phyloP scores from a whole-genome alignment of 2,888 invertebrate genomes.

The Drosophila lacicola region DNA sequence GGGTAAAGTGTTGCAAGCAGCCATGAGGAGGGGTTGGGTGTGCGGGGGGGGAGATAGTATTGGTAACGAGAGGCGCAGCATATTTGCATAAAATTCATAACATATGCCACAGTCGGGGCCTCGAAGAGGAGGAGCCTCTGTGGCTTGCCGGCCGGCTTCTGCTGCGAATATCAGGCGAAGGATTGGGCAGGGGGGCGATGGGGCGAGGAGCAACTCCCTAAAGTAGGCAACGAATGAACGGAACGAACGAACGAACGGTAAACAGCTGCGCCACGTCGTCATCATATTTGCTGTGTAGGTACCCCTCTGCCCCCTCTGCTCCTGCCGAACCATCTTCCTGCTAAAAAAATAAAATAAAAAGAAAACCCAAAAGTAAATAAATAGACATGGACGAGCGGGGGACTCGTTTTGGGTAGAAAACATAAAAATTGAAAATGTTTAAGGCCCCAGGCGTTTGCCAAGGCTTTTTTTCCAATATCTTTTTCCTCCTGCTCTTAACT shows the following conservation, averaged over 20 bases:
- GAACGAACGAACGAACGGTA: slow-evolving; percentile 36
- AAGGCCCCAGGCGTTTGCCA: slow-evolving; percentile 28
- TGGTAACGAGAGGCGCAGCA: slow-evolving; percentile 39
- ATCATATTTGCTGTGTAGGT: slow-evolving; percentile 22
- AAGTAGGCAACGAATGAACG: slow-evolving; percentile 45
- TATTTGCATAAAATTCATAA: slow-evolving; percentile 76
- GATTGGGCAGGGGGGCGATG: not conserved
- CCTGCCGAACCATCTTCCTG: not conserved
- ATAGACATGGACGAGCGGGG: slow-evolving; percentile 44
- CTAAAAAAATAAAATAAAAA: slow-evolving; percentile 6
- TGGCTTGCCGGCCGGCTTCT: slow-evolving; percentile 4
- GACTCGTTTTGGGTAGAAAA: not conserved
- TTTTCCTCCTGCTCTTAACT: not conserved
- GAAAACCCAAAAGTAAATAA: slow-evolving; percentile 50
- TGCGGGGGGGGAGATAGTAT: not conserved
- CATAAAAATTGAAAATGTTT: slow-evolving; percentile 53
- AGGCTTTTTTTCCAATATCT: slow-evolving; percentile 12
- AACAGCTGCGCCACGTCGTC: slow-evolving; percentile 39
- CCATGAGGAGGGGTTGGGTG: not conserved
- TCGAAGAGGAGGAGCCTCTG: slow-evolving; percentile 22
- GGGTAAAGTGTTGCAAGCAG: not conserved
- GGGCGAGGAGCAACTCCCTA: not conserved
- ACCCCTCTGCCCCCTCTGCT: not conserved
- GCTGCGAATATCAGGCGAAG: slow-evolving; percentile 1
- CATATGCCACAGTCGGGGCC: slow-evolving; percentile 57